These are phyloP conservation scores for Diorhabda elongata DNA, from an alignment of 1,140 invertebrate genomes.

Conservation along the genomic window DNA sequence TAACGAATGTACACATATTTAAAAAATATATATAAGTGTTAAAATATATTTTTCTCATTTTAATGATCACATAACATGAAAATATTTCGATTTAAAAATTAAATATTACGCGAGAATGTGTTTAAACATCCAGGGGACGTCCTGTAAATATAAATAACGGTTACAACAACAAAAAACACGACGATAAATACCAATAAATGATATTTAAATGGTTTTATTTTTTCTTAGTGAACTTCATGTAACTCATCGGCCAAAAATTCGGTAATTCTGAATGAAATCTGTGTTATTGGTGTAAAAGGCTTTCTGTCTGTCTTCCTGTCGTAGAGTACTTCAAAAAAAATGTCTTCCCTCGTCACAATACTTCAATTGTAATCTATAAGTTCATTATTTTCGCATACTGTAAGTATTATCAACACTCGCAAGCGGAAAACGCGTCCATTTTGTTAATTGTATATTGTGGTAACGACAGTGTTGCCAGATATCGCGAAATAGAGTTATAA, in stretches of 20 bases:
- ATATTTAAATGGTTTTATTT: conserved; percentile 29
- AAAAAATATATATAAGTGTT: no score
- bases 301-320: conserved; percentile 24
- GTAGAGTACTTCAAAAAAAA: conserved; percentile 13
- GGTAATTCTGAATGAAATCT: conserved; percentile 33
- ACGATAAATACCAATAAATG: conserved; percentile 7
- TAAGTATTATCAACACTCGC: background rate
- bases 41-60: no score
- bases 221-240: conserved; percentile 69
- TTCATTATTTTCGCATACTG: background rate
- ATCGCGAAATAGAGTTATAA: no score
- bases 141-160: no score
- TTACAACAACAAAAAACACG: conserved; percentile 5
- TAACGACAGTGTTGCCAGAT: no score
- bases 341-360: conserved; percentile 6
- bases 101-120: no score
- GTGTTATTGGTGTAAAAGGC: conserved; percentile 19
- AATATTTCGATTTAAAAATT: no score
- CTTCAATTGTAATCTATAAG: conserved; percentile 1
- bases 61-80: no score
- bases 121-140: no score
- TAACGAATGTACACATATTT: no score
- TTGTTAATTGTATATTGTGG: no score
- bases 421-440: no score
- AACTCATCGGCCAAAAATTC: conserved; percentile 53